Evolutionary conservation across 2,113 vertebrate genomes (phyloP).

Genomic region (Natator depressus): DNA sequence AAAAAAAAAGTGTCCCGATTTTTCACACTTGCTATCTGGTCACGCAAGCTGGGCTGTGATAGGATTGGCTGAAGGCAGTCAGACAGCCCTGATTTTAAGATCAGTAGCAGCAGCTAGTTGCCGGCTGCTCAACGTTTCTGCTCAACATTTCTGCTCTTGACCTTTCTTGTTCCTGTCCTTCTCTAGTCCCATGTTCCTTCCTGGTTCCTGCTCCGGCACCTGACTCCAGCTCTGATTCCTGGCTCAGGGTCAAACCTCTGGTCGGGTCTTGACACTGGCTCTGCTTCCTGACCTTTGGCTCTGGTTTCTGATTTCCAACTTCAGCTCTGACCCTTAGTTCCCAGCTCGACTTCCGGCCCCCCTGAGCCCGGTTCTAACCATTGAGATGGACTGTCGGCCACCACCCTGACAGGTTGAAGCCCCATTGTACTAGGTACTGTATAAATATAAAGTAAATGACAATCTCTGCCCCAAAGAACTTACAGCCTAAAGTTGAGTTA

Average conservation of each 20-base stretch:
- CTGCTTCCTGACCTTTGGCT: too few relatives aligned
- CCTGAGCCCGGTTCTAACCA: neutral
- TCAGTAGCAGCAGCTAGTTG: neutral
- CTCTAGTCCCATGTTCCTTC: neutral
- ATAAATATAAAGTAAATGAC: neutral
- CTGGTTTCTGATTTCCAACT: neutral
- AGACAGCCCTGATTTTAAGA: neutral
- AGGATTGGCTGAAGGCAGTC: neutral
- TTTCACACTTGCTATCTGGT: too few relatives aligned
- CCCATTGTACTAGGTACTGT: neutral
- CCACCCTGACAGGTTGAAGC: neutral
- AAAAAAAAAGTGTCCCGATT: too few relatives aligned
- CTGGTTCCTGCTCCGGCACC: too few relatives aligned
- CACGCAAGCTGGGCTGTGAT: neutral
- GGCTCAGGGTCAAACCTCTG: too few relatives aligned
- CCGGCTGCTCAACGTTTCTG: neutral
- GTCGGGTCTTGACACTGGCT: neutral
- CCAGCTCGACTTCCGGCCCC: neutral
- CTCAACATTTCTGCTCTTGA: neutral
- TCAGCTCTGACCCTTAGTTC: neutral
- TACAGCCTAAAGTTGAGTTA: neutral
- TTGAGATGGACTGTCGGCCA: neutral
- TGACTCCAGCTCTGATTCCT: too few relatives aligned
- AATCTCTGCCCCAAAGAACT: neutral
- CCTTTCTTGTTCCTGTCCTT: neutral